Percentiles rank a stretch among this genome's conserved stretches.
phyloP scores from a whole-genome alignment of 2,888 invertebrate species.

The Drosophila anomalata region DNA sequence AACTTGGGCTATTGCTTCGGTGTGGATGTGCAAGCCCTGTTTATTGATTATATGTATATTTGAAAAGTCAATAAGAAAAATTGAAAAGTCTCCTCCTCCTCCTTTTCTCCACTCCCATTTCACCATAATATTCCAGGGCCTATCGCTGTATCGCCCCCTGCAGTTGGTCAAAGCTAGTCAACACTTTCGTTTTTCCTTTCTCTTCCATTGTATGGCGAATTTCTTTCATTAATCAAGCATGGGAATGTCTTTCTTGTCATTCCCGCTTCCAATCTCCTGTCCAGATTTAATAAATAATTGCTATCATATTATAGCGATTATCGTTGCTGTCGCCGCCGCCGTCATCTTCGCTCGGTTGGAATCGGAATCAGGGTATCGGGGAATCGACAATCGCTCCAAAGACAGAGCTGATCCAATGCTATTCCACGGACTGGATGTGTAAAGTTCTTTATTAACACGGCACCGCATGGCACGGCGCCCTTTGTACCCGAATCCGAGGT shows the following conservation, averaged over 20 bases:
- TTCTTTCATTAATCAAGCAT: constrained; percentile 72
- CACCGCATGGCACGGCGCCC: constrained; percentile 63
- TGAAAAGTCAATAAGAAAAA: constrained; percentile 53
- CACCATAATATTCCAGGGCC: background rate
- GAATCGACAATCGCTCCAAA: background rate
- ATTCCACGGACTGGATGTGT: constrained; percentile 30
- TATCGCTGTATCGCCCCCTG: constrained; percentile 5
- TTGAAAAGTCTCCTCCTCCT: constrained; percentile 54
- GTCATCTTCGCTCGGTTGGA: constrained; percentile 53
- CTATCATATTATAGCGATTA: constrained; percentile 77
- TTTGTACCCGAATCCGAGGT: constrained; percentile 62
- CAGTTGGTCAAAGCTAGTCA: constrained; percentile 58
- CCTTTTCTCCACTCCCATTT: background rate
- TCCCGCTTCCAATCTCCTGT: background rate
- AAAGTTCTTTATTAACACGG: constrained; percentile 69
- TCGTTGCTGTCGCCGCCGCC: constrained; percentile 76
- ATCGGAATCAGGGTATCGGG: constrained; percentile 9
- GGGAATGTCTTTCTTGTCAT: constrained; percentile 47
- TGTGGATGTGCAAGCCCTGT: background rate
- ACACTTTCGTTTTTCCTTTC: constrained; percentile 72
- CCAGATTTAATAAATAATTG: constrained; percentile 68
- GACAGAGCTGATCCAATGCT: background rate
- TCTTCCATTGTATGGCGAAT: constrained; percentile 58
- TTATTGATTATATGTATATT: constrained; percentile 26
- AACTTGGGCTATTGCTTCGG: background rate